Conservation (phyloP, 1,140 invertebrate species). For the Stegodyphus mimosarum region DNA sequence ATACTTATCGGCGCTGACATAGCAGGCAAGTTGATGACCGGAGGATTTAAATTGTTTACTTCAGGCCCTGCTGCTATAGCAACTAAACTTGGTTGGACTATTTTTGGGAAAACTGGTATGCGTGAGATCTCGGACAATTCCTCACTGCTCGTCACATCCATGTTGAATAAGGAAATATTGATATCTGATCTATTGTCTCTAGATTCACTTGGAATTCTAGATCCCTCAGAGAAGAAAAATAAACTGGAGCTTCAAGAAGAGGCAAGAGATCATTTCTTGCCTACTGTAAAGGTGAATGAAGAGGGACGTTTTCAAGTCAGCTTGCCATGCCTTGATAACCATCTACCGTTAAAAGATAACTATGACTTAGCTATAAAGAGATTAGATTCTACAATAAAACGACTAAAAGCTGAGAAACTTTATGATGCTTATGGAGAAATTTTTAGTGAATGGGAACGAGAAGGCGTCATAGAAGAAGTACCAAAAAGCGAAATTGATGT, state of each 20-base stretch:
- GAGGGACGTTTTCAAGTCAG: conserved; percentile 59
- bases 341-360: conserved; percentile 62
- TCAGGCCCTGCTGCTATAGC: conserved; percentile 22
- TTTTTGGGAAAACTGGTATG: neutral
- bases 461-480: conserved; percentile 65
- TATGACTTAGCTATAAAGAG: conserved; percentile 55
- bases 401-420: conserved; percentile 60
- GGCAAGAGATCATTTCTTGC: conserved; percentile 63
- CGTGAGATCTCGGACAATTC: conserved; percentile 1
- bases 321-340: conserved; percentile 64
- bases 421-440: conserved; percentile 65
- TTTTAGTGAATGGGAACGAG: conserved; percentile 63
- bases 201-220: conserved; percentile 67
- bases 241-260: conserved; percentile 59
- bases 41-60: neutral
- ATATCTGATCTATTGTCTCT: conserved; percentile 65
- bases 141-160: neutral
- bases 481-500: conserved; percentile 54
- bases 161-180: neutral
- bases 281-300: conserved; percentile 13
- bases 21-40: conserved; percentile 10
- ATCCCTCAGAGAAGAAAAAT: conserved; percentile 64
- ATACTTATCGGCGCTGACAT: conserved; percentile 20
- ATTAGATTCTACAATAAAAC: conserved; percentile 59
- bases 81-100: conserved; percentile 21